Evolutionary conservation across 2,113 vertebrate genomes (phyloP).

Genomic region (Picathartes gymnocephalus): DNA sequence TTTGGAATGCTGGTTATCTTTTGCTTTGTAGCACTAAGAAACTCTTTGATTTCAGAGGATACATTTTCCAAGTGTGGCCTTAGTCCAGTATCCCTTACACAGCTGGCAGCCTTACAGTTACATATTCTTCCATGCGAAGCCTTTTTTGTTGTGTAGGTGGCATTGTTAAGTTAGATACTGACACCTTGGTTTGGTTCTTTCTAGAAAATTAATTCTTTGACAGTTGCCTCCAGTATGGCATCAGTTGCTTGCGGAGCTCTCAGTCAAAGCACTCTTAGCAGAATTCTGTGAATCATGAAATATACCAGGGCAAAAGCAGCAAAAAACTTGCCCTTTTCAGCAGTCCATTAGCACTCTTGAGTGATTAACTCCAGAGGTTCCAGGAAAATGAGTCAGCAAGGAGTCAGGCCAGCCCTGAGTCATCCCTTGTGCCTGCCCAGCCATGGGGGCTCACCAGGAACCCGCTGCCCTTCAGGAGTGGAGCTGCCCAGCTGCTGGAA

Average conservation of each 20-base stretch:
- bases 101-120: neutral
- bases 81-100: neutral
- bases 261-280: neutral
- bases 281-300: neutral
- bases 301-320: neutral
- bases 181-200: neutral
- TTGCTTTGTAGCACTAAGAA: neutral
- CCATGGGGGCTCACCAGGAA: neutral
- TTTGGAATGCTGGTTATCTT: neutral
- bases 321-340: neutral
- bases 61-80: neutral
- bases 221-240: neutral
- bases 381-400: slow-evolving; percentile 2
- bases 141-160: neutral
- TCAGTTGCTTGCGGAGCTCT: neutral
- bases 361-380: slow-evolving; percentile 8
- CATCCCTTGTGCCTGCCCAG: neutral
- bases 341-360: slow-evolving; percentile 14
- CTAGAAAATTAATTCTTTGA: neutral
- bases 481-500: neutral
- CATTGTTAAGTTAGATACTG: neutral
- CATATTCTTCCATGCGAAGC: neutral
- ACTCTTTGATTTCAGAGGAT: neutral
- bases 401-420: neutral
- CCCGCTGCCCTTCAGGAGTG: rapidly evolving